Conservation (phyloP, 1,140 invertebrate genomes). For the Brachionus koreanus region DNA sequence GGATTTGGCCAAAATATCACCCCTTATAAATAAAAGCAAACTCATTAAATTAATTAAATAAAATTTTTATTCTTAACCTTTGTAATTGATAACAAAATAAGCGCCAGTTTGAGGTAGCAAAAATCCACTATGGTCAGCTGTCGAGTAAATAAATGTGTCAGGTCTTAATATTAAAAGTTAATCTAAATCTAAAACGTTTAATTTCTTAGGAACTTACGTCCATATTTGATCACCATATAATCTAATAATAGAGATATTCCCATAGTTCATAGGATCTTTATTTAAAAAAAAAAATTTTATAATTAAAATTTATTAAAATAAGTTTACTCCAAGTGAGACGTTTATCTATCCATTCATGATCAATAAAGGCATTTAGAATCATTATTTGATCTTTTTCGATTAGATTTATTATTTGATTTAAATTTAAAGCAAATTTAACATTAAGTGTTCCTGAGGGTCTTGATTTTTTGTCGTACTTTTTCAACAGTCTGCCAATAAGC, state of each 20-base stretch:
- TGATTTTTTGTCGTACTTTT: constrained; percentile 40
- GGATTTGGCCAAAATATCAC: constrained; percentile 44
- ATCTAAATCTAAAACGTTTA: neutral
- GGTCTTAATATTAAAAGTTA: neutral
- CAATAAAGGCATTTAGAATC: constrained; percentile 42
- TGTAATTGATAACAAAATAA: constrained; percentile 12
- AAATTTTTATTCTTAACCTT: constrained; percentile 12
- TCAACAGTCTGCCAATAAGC: neutral
- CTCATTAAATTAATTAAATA: neutral
- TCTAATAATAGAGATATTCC: constrained; percentile 19
- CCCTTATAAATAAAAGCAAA: neutral
- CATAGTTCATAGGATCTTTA: constrained; percentile 14
- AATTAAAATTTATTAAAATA: neutral
- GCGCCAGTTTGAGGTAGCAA: constrained; percentile 1
- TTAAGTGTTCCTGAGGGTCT: constrained; percentile 26
- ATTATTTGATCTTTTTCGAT: constrained; percentile 45
- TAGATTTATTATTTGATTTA: constrained; percentile 43
- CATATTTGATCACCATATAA: constrained; percentile 13
- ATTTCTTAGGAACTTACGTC: neutral
- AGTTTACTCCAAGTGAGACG: constrained; percentile 23
- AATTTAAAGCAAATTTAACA: constrained; percentile 31
- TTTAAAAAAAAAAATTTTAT: neutral
- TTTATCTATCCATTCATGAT: constrained; percentile 45
- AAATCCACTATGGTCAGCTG: constrained; percentile 44
- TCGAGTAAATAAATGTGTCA: constrained; percentile 44